Evolutionary conservation across 2,113 vertebrate species (phyloP).

Genomic region (Rhabdornis inornatus): DNA sequence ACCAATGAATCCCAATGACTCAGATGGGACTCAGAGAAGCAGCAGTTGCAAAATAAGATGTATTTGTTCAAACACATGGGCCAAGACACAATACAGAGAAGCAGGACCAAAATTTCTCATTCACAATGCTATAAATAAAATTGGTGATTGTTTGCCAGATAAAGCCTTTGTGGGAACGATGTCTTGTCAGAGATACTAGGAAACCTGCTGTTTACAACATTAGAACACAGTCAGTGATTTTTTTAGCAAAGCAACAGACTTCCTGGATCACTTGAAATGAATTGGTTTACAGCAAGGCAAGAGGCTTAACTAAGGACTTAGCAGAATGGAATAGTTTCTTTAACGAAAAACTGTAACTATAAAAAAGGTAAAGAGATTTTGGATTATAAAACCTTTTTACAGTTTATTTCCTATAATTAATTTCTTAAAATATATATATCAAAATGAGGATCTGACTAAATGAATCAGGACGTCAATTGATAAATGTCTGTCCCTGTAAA

Average conservation of each 20-base stretch:
- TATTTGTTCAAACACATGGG: background rate
- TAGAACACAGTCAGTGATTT: background rate
- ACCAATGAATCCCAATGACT: background rate
- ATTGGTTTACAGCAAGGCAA: background rate
- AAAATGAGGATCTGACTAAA: constrained; percentile 68
- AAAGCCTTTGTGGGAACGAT: background rate
- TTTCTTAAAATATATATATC: constrained; percentile 59
- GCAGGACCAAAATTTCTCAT: background rate
- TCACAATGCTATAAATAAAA: background rate
- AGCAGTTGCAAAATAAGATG: background rate
- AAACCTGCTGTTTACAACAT: background rate
- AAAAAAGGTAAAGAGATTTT: constrained; percentile 71
- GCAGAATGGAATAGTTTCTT: background rate
- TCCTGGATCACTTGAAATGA: background rate
- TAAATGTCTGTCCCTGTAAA: constrained; percentile 83
- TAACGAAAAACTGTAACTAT: constrained; percentile 18
- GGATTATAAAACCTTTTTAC: constrained; percentile 69
- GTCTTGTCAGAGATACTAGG: background rate
- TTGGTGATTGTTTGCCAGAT: background rate
- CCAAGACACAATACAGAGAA: background rate
- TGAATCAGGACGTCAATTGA: constrained; percentile 69
- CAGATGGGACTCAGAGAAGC: background rate
- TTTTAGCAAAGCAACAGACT: background rate
- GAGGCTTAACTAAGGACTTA: background rate
- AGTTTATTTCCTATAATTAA: constrained; percentile 79